Evolutionary conservation across 2,888 invertebrate species (phyloP).

Genomic region (Amaurobius ferox): DNA sequence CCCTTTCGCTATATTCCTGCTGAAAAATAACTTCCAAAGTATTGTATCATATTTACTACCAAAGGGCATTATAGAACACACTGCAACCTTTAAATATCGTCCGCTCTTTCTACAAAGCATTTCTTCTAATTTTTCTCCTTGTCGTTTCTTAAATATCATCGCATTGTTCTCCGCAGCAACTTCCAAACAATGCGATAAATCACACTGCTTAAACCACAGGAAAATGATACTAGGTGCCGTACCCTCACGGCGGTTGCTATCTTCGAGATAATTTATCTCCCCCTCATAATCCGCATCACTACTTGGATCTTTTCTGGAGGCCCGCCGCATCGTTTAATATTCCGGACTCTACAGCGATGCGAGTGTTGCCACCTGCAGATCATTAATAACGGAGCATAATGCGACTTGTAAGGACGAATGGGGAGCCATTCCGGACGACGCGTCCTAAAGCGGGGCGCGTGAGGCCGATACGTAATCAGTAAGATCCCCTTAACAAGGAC

Average conservation of each 20-base stretch:
- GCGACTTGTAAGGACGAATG: slow-evolving; percentile 44
- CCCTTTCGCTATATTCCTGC: no score
- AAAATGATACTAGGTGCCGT: not conserved
- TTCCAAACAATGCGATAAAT: not conserved
- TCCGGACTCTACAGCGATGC: slow-evolving; percentile 42
- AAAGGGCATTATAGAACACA: no score
- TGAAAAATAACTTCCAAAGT: no score
- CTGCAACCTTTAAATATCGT: no score
- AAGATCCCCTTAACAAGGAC: slow-evolving; percentile 15
- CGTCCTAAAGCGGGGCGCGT: slow-evolving; percentile 45
- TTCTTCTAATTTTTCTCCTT: no score
- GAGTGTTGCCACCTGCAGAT: slow-evolving; percentile 60
- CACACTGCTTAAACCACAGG: not conserved
- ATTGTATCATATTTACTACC: no score
- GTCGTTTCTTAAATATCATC: no score
- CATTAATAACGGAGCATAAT: slow-evolving; percentile 62
- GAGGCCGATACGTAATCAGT: slow-evolving; percentile 49
- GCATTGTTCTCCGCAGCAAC: not conserved
- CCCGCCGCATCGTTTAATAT: slow-evolving; percentile 27
- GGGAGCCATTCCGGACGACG: slow-evolving; percentile 19
- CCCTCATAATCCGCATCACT: not conserved
- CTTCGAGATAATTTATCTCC: not conserved
- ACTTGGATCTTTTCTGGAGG: not conserved
- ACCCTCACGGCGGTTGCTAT: not conserved
- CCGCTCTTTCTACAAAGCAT: no score